Evolutionary conservation across 2,113 vertebrate species (phyloP).

Genomic region (Edolisoma coerulescens): DNA sequence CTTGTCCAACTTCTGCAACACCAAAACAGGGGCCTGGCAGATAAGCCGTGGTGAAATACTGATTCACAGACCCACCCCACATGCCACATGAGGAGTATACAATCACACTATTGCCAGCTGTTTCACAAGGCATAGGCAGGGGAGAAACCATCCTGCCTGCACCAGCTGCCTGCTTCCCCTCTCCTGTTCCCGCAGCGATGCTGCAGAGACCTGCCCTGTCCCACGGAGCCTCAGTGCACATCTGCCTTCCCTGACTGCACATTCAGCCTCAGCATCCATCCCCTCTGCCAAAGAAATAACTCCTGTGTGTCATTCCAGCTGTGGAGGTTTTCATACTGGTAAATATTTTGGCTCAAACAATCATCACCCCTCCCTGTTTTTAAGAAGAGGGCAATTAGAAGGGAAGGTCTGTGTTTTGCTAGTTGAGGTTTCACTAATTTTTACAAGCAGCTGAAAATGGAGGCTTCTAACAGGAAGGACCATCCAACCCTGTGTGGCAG

Average conservation of each 20-base stretch:
- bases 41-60: background rate
- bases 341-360: background rate
- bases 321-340: background rate
- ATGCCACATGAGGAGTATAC: rapidly evolving
- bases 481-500: background rate
- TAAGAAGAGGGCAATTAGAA: background rate
- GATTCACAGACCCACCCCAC: background rate
- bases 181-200: rapidly evolving
- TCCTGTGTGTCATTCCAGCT: background rate
- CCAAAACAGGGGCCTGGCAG: background rate
- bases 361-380: background rate
- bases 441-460: background rate
- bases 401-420: background rate
- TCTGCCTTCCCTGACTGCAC: rapidly evolving
- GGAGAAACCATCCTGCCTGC: background rate
- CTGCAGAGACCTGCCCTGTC: background rate
- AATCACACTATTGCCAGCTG: background rate
- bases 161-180: background rate
- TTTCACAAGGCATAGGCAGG: background rate
- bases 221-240: rapidly evolving
- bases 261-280: background rate
- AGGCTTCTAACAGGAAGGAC: background rate
- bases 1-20: background rate
- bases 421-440: background rate
- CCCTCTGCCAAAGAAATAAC: background rate